phyloP scores from a whole-genome alignment of 2,888 invertebrate species.

The Drosophila mercatorum region DNA sequence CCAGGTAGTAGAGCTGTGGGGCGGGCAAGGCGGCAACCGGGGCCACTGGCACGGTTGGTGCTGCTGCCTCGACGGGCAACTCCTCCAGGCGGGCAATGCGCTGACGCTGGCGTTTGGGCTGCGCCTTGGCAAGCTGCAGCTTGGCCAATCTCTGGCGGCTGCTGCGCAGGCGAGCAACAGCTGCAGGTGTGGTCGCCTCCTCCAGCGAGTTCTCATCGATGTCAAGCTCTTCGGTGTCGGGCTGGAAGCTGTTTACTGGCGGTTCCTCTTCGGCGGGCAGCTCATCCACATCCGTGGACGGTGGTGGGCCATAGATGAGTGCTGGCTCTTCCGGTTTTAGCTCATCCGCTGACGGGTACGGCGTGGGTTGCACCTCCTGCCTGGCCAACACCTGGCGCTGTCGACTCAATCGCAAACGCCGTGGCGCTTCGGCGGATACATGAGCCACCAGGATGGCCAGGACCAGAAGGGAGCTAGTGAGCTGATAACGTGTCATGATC shows the following conservation, averaged over 20 bases:
- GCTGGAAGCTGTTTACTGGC: slow-evolving; percentile 51
- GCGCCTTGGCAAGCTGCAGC: slow-evolving; percentile 50
- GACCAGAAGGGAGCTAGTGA: slow-evolving; percentile 49
- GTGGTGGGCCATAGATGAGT: slow-evolving; percentile 77
- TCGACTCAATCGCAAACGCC: slow-evolving; percentile 44
- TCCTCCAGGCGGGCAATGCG: slow-evolving; percentile 68
- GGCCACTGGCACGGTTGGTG: slow-evolving; percentile 39
- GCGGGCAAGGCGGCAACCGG: slow-evolving; percentile 31
- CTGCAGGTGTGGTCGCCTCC: slow-evolving; percentile 56
- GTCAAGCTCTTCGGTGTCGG: slow-evolving; percentile 61
- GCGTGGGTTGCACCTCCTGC: slow-evolving; percentile 69
- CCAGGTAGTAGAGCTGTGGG: slow-evolving; percentile 66
- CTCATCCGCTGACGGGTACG: slow-evolving; percentile 76
- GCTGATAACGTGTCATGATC: slow-evolving; percentile 64
- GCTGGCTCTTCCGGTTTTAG: slow-evolving; percentile 75
- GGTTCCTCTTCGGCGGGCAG: slow-evolving; percentile 55
- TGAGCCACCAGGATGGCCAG: slow-evolving; percentile 53
- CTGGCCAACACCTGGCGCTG: slow-evolving; percentile 62
- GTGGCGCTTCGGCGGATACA: slow-evolving; percentile 48
- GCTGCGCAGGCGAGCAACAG: slow-evolving; percentile 55
- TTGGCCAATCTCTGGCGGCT: slow-evolving; percentile 56
- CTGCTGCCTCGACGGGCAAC: slow-evolving; percentile 45
- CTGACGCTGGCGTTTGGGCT: slow-evolving; percentile 40
- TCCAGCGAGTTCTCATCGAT: slow-evolving; percentile 60
- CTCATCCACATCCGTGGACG: slow-evolving; percentile 53